A percentile compares a stretch with the other conserved stretches of the same genome.
phyloP scores from a whole-genome alignment of 2,797 vertebrate genomes.

The Poeciliopsis turneri region DNA sequence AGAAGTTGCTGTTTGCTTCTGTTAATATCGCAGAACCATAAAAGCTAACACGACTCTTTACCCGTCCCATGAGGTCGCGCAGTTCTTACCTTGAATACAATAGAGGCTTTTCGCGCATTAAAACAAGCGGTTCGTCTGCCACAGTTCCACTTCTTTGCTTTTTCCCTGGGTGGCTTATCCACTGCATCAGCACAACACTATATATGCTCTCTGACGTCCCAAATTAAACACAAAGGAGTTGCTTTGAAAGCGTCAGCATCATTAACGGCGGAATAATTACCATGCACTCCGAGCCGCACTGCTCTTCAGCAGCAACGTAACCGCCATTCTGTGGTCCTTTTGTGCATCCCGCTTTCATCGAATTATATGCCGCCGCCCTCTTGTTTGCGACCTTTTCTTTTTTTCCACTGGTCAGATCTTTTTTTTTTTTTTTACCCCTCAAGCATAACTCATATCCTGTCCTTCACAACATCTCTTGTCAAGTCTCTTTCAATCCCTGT shows the following conservation, averaged over 20 bases:
- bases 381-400: constrained; percentile 17
- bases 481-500: constrained; percentile 32
- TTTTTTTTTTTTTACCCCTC: constrained; percentile 16
- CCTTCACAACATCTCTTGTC: constrained; percentile 34
- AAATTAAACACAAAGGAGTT: constrained; percentile 69
- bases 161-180: constrained; percentile 32
- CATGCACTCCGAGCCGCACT: constrained; percentile 36
- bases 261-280: constrained; percentile 69
- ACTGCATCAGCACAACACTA: constrained; percentile 31
- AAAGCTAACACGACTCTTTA: background rate
- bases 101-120: constrained; percentile 6
- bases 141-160: constrained; percentile 30
- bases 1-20: no score
- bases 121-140: constrained; percentile 22
- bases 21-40: background rate
- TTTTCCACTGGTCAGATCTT: constrained; percentile 4
- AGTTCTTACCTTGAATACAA: constrained; percentile 14
- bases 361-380: constrained; percentile 28
- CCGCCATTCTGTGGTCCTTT: constrained; percentile 38
- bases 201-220: constrained; percentile 54
- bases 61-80: background rate
- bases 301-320: constrained; percentile 47
- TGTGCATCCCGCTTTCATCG: constrained; percentile 18
- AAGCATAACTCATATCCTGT: constrained; percentile 23
- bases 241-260: constrained; percentile 59